Percentiles rank a stretch among this genome's conserved stretches.
These are phyloP conservation scores for Spheniscus mendiculus DNA, from an alignment of 2,113 vertebrate genomes.

Conservation along the genomic window DNA sequence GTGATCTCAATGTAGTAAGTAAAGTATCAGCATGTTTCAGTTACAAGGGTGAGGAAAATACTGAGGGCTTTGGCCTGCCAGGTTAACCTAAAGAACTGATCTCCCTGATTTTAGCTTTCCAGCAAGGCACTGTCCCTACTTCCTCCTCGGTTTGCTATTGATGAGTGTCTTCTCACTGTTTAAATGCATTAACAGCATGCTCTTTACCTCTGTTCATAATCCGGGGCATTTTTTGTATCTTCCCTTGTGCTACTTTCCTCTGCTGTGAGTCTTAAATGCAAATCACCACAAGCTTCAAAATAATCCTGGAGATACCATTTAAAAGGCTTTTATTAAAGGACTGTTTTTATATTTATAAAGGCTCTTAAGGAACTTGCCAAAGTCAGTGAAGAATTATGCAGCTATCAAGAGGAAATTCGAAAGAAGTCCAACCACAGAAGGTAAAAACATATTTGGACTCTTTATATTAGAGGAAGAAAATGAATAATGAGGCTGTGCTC, in stretches of 20 bases:
- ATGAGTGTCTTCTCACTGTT: not conserved
- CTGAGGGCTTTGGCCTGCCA: not conserved
- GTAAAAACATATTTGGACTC: conserved; percentile 65
- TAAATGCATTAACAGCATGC: not conserved
- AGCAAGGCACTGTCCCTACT: not conserved
- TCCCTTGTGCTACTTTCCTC: not conserved
- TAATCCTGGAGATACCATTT: not conserved
- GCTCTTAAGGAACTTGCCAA: conserved; percentile 95
- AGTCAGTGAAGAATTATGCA: conserved; percentile 96
- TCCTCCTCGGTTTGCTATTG: not conserved
- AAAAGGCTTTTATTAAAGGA: conserved; percentile 29
- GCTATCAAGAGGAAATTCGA: conserved; percentile 93
- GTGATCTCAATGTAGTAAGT: conserved; percentile 90
- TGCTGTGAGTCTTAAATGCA: not conserved
- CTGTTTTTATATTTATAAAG: conserved; percentile 74
- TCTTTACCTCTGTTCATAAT: not conserved
- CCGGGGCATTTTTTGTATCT: not conserved
- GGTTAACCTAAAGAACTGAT: not conserved
- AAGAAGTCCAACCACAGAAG: conserved; percentile 81
- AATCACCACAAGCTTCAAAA: not conserved
- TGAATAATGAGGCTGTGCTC: not conserved
- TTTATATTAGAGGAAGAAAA: not conserved
- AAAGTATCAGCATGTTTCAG: not conserved
- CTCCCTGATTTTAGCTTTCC: not conserved
- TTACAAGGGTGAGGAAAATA: not conserved